Evolutionary conservation across 2,888 invertebrate genomes (phyloP).

Genomic region (Dastarcus helophoroides): DNA sequence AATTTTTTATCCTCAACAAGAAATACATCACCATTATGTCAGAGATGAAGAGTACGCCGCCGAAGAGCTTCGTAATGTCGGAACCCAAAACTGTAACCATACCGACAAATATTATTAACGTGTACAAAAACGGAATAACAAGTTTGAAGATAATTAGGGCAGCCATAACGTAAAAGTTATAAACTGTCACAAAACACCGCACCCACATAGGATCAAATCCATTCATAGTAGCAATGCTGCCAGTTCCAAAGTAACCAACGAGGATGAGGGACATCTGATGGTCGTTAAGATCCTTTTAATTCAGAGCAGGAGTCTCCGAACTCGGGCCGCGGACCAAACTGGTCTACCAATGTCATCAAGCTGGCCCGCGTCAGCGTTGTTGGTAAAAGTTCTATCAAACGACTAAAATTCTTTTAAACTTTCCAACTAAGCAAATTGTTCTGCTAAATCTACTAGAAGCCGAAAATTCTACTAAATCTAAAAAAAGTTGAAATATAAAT

Average conservation of each 20-base stretch:
- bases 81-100: conserved; percentile 49
- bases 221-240: conserved; percentile 92
- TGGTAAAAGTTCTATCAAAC: too few species aligned
- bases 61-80: conserved; percentile 50
- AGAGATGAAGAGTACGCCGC: conserved; percentile 65
- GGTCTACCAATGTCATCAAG: too few species aligned
- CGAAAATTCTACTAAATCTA: too few species aligned
- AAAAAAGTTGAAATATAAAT: too few species aligned
- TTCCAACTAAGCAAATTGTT: too few species aligned
- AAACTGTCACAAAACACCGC: conserved; percentile 81
- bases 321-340: too few species aligned
- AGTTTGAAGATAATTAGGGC: conserved; percentile 76
- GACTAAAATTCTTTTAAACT: too few species aligned
- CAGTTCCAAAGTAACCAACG: conserved; percentile 88
- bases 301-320: too few species aligned
- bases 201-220: conserved; percentile 93
- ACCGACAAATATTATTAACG: conserved; percentile 55
- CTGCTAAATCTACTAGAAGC: too few species aligned
- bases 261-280: conserved; percentile 50
- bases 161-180: conserved; percentile 85
- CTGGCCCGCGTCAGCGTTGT: too few species aligned
- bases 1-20: conserved; percentile 75
- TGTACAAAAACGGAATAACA: conserved; percentile 64
- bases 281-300: too few species aligned
- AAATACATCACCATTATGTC: conserved; percentile 79